These are phyloP conservation scores for Euproctis similis DNA, from an alignment of 2,888 invertebrate species.

Conservation along the genomic window DNA sequence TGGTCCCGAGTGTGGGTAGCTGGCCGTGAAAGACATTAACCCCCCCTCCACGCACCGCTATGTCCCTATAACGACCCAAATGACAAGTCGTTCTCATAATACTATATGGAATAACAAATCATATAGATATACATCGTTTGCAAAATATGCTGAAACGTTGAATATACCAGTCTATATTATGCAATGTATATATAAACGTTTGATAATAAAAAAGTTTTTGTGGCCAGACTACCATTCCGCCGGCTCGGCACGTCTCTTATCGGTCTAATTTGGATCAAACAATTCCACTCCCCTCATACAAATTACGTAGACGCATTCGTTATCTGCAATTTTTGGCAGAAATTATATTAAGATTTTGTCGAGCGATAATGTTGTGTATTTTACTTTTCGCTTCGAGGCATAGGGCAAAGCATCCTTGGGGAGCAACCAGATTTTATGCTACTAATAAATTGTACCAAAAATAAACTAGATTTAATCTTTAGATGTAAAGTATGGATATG, in stretches of 20 bases:
- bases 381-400: slow-evolving; percentile 43
- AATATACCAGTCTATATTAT: slow-evolving; percentile 26
- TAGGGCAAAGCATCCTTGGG: slow-evolving; percentile 40
- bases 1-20: too few relatives aligned
- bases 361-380: slow-evolving; percentile 62
- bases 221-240: slow-evolving; percentile 39
- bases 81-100: slow-evolving; percentile 33
- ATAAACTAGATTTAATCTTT: slow-evolving; percentile 46
- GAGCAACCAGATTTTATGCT: slow-evolving; percentile 50
- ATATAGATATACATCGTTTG: slow-evolving; percentile 27
- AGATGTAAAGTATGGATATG: too few relatives aligned
- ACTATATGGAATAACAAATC: slow-evolving; percentile 33
- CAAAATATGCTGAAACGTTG: slow-evolving; percentile 31
- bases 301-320: slow-evolving; percentile 63
- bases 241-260: slow-evolving; percentile 56
- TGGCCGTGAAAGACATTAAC: slow-evolving; percentile 35
- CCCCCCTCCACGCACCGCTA: slow-evolving; percentile 29
- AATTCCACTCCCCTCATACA: slow-evolving; percentile 60
- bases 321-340: slow-evolving; percentile 66
- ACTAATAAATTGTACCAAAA: slow-evolving; percentile 56
- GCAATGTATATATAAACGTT: slow-evolving; percentile 28
- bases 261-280: slow-evolving; percentile 69
- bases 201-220: slow-evolving; percentile 56
- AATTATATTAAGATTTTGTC: slow-evolving; percentile 70
- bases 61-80: slow-evolving; percentile 25